A percentile compares a stretch with the other conserved stretches of the same genome.
Evolutionary conservation across 2,797 vertebrate species (phyloP).

Genomic region (Scarus forsteni): DNA sequence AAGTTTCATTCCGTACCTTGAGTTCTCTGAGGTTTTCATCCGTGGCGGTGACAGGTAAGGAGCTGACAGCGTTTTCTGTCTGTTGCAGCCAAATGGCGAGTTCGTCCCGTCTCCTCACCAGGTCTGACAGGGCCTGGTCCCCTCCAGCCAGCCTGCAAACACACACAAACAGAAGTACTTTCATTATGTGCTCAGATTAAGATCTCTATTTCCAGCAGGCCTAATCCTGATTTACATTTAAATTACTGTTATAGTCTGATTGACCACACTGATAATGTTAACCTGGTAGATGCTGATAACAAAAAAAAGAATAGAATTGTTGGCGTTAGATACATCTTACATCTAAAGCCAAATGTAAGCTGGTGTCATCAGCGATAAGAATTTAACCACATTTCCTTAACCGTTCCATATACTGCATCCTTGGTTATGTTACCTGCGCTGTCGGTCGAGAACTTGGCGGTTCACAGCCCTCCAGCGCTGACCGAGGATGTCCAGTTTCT

Average conservation of each 20-base stretch:
- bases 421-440: slow-evolving; percentile 84
- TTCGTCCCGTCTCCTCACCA: slow-evolving; percentile 84
- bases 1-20: slow-evolving; percentile 80
- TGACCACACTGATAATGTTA: slow-evolving; percentile 54
- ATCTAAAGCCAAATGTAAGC: slow-evolving; percentile 21
- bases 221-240: slow-evolving; percentile 72
- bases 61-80: slow-evolving; percentile 81
- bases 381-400: neutral
- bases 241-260: slow-evolving; percentile 61
- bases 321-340: slow-evolving; percentile 18
- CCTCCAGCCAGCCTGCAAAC: slow-evolving; percentile 85
- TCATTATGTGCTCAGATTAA: slow-evolving; percentile 44
- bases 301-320: slow-evolving; percentile 22
- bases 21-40: slow-evolving; percentile 87
- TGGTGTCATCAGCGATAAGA: neutral
- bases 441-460: slow-evolving; percentile 84
- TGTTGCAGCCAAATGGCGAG: slow-evolving; percentile 88
- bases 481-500: slow-evolving; percentile 87
- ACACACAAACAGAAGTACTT: slow-evolving; percentile 20
- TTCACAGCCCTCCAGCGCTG: slow-evolving; percentile 87
- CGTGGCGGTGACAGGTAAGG: slow-evolving; percentile 75
- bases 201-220: slow-evolving; percentile 59
- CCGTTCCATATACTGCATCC: neutral
- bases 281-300: slow-evolving; percentile 57
- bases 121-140: slow-evolving; percentile 85